Percentiles rank a stretch among this genome's conserved stretches.
These are phyloP conservation scores for Sebastes hubbsi DNA, from an alignment of 2,797 vertebrate genomes.

Conservation along the genomic window DNA sequence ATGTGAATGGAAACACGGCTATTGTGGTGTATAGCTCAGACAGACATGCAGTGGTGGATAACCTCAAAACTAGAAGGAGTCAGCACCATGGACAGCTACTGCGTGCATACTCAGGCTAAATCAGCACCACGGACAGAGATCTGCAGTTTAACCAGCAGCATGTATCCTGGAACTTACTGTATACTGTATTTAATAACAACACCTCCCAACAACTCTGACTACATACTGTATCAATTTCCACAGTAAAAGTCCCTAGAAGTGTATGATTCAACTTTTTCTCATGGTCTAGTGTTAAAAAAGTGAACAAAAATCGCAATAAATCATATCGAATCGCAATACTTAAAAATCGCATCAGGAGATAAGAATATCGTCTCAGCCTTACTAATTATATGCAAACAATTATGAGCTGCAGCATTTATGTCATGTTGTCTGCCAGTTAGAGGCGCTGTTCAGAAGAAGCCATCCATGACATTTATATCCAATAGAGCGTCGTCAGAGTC, in stretches of 20 bases:
- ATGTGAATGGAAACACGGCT: neutral
- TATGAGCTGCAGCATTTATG: neutral
- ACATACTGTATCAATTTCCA: too few relatives aligned
- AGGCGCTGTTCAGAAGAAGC: slow-evolving; percentile 37
- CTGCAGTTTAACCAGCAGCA: neutral
- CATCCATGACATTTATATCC: slow-evolving; percentile 54
- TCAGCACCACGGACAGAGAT: neutral
- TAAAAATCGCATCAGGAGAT: too few relatives aligned
- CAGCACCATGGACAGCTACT: slow-evolving; percentile 16
- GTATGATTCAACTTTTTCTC: neutral
- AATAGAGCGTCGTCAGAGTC: slow-evolving; percentile 41
- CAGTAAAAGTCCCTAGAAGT: neutral
- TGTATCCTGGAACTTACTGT: neutral
- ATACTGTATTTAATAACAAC: neutral
- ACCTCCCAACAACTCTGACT: neutral
- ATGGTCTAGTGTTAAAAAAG: neutral
- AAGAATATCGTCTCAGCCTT: too few relatives aligned
- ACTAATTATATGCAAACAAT: neutral
- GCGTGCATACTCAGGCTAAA: neutral
- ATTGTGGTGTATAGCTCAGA: neutral
- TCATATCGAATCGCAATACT: too few relatives aligned
- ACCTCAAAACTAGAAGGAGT: neutral
- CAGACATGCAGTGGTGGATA: too few relatives aligned
- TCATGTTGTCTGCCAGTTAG: neutral
- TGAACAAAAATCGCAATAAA: neutral